Base-by-base conservation (phyloP, 2,797 vertebrate genomes). In the Anabacerthia variegaticeps region DNA sequence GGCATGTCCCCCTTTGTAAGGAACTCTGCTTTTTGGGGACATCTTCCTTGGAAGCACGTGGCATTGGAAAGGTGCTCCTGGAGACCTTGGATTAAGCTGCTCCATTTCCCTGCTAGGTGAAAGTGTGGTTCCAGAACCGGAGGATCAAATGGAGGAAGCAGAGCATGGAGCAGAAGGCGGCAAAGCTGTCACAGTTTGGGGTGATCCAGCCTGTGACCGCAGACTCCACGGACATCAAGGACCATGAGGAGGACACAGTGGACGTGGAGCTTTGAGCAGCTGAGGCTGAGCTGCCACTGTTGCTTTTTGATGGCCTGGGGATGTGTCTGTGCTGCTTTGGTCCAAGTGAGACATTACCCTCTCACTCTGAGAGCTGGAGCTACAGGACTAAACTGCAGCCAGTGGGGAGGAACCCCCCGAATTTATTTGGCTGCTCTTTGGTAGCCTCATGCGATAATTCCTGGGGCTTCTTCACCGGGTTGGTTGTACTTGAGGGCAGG, bases 81-180 rank as follows among this genome's bases (percentile, higher is more conserved):
- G 46, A 65, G 44, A 65, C n/a, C 49, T 44, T 12, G 46, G 16
- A 3, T 36, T 10, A 28, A 93, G 51, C 59, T 44, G 8, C 65
- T 12, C 43, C 6, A 1, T 83, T 28, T 85, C 37, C 36, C 63
- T 76, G 55, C 11, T 20, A 98, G 98, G 98, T 98, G n/a, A 98
- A 98, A 69, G 97, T 98, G 26, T 98, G 98, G 98, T 98, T 98
- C 96, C 98, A 98, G 95, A 98, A 98, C 92, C 95, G 98, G 44
- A 95, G 98, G 82, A 98, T 98, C 94, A 98, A 98, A 37, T 98
- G 98, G 97, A 97, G 98, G 84, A 98, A 98, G 82, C 98, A 98
- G 94, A 98, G 97, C 91, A 86, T 97, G 89, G 97, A 98, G 79
- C 98, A 98, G 96, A 98, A 98, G 89, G 97, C 97, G 0, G 98